Base-by-base conservation (phyloP, 2,888 invertebrate genomes). In the Notodonta dromedarius region DNA sequence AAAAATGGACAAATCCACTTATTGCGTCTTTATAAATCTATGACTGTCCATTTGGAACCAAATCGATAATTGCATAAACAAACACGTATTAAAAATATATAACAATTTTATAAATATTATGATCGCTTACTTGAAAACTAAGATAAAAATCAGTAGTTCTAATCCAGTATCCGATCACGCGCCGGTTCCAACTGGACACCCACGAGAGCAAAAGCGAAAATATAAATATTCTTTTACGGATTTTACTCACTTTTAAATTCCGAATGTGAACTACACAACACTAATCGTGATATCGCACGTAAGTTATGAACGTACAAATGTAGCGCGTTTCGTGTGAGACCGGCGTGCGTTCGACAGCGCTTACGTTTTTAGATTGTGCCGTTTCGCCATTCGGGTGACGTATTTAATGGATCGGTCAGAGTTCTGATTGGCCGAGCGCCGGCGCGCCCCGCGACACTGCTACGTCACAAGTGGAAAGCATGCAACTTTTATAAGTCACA, bases 381-480 rank as follows among this genome's bases (percentile, higher is more conserved):
- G 76, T 76, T 70, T 78, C 78, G 78, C 76, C 76, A 66, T 70
- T 68, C 71, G 74, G 72, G 76, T 81, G 84, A 84, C 82, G 89
- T 89, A 87, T 91, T 89, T 90, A 91, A 70, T 83, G 79, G 80
- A 76, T 74, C 77, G 77, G 73, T 65, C 71, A 74, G 66, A 69
- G 76, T 73, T 58, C 71, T 78, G 68, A 90, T 91, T 90, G 91
- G 90, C 62, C 62, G 74, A 65, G 55, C 62, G 61, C 65, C 82
- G 87, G 78, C 89, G 89, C 86, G 89, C 89, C 70, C 88, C 84
- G 88, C 77, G 83, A 89, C 88, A 88, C 87, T 83, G 87, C 77
- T 83, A 89, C 88, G 89, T 87, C 88, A 90, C 79, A 59, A 74
- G 78, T 84, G 82, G 81, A 88, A 90, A 90, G 89, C 89, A 88